Evolutionary conservation across 2,797 vertebrate genomes (phyloP).

Genomic region (Poeciliopsis gracilis): DNA sequence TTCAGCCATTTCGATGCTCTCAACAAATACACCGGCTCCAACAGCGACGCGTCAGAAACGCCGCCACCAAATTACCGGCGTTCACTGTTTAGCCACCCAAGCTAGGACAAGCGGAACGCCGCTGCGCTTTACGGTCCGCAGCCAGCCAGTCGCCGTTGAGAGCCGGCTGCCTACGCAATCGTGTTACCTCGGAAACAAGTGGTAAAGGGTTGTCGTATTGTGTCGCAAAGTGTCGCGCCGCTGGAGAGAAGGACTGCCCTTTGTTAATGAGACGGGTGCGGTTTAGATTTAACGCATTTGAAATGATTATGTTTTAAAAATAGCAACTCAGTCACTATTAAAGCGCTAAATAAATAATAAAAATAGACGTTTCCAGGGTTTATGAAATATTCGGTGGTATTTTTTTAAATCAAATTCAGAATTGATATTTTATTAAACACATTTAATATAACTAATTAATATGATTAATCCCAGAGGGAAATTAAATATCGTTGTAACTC

Average conservation of each 20-base stretch:
- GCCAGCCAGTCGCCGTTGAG: not conserved
- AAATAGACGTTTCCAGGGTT: not conserved
- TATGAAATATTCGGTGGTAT: not conserved
- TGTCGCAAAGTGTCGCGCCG: conserved; percentile 61
- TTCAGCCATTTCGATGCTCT: conserved; percentile 86
- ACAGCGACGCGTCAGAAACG: not conserved
- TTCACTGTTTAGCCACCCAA: conserved; percentile 26
- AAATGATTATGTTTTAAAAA: not conserved
- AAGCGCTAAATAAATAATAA: not conserved
- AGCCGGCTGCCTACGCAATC: conserved; percentile 59
- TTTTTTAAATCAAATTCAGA: not conserved
- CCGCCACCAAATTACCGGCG: conserved; percentile 8
- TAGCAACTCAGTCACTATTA: not conserved
- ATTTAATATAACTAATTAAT: too few species aligned
- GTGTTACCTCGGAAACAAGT: conserved; percentile 61
- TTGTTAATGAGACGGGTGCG: not conserved
- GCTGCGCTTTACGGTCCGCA: conserved; percentile 72
- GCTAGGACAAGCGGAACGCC: conserved; percentile 20
- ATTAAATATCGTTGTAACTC: not conserved
- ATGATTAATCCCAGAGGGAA: not conserved
- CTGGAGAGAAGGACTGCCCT: not conserved
- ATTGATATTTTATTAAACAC: not conserved
- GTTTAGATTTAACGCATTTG: not conserved
- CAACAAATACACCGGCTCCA: not conserved
- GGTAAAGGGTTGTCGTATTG: conserved; percentile 24